These are phyloP conservation scores for Otolemur crassicaudatus DNA, from an alignment of 2,797 vertebrate genomes.

Conservation along the genomic window DNA sequence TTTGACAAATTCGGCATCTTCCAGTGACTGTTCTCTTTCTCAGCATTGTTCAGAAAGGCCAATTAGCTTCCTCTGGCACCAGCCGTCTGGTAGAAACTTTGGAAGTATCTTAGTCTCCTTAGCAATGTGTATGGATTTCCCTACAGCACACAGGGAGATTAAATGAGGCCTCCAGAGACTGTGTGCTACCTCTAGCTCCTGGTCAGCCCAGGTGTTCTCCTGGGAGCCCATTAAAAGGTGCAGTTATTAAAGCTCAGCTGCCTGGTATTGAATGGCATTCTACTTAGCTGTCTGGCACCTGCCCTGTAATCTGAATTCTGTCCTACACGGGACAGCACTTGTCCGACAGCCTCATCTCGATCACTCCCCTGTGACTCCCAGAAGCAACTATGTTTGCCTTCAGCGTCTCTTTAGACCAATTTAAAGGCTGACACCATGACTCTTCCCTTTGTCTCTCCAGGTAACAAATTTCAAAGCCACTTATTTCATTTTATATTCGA, in stretches of 20 bases:
- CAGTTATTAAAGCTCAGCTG: not conserved
- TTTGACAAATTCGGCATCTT: constrained; percentile 45
- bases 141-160: constrained; percentile 57
- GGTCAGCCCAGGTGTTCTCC: constrained; percentile 53
- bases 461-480: constrained; percentile 78
- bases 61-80: constrained; percentile 68
- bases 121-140: constrained; percentile 35
- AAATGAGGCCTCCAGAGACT: constrained; percentile 51
- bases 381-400: constrained; percentile 7
- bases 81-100: constrained; percentile 55
- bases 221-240: constrained; percentile 63
- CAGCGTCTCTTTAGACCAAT: constrained; percentile 49
- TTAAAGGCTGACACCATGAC: constrained; percentile 60
- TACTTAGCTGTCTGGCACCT: not conserved
- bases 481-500: constrained; percentile 78
- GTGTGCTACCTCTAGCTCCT: not conserved
- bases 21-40: constrained; percentile 8
- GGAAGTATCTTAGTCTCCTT: constrained; percentile 52
- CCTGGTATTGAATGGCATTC: not conserved
- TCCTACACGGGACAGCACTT: not conserved
- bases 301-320: not conserved
- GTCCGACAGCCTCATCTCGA: not conserved
- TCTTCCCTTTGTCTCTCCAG: constrained; percentile 60
- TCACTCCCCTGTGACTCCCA: not conserved
- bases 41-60: constrained; percentile 63